phyloP scores from a whole-genome alignment of 1,140 invertebrate genomes.

The Micrasema longulum region DNA sequence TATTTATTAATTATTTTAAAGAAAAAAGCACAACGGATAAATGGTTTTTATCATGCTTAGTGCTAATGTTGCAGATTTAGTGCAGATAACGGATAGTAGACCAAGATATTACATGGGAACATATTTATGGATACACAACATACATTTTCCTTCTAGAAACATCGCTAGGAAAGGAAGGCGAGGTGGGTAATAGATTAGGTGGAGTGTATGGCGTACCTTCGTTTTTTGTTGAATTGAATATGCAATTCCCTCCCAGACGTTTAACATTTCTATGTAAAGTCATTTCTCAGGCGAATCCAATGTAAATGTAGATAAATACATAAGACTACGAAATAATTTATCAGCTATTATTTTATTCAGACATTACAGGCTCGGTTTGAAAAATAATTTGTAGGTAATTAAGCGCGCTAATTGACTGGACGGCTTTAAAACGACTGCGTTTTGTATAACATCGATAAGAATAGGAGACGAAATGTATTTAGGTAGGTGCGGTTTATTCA shows the following conservation, averaged over 20 bases:
- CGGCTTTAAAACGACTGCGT: too few relatives aligned
- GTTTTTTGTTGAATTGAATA: conserved; percentile 37
- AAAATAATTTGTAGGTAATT: conserved; percentile 5
- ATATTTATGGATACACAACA: too few relatives aligned
- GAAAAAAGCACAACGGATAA: too few relatives aligned
- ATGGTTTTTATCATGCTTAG: too few relatives aligned
- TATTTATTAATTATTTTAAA: too few relatives aligned
- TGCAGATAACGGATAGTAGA: conserved; percentile 10
- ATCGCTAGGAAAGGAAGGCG: not conserved
- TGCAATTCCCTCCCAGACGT: conserved; percentile 18
- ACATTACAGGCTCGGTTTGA: too few relatives aligned
- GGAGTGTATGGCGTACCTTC: not conserved
- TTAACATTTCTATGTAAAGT: conserved; percentile 25
- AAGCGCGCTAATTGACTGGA: too few relatives aligned
- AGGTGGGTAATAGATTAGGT: not conserved
- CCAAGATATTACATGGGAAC: not conserved
- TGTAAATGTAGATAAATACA: conserved; percentile 17
- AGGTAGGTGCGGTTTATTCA: too few relatives aligned
- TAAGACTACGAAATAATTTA: conserved; percentile 1
- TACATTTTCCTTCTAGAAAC: not conserved
- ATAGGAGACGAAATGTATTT: too few relatives aligned
- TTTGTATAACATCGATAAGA: too few relatives aligned
- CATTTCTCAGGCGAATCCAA: conserved; percentile 33
- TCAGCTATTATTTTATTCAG: too few relatives aligned
- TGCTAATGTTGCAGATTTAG: conserved; percentile 9